phyloP scores from a whole-genome alignment of 2,888 invertebrate species.

The Acronicta aceris region DNA sequence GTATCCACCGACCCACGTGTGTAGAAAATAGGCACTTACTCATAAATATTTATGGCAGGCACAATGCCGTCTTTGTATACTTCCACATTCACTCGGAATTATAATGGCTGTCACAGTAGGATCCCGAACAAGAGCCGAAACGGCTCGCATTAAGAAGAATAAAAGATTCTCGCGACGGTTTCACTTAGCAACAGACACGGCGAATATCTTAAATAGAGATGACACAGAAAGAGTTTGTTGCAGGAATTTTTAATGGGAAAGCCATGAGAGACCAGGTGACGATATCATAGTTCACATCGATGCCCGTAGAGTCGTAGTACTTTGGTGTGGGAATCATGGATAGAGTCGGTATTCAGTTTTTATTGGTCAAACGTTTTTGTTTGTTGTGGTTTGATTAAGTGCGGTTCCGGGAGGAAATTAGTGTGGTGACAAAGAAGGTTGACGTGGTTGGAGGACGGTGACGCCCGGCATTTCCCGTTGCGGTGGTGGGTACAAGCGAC shows the following conservation, averaged over 20 bases:
- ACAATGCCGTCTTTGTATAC: conserved; percentile 86
- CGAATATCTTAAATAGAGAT: conserved; percentile 76
- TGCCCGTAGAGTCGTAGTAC: conserved; percentile 59
- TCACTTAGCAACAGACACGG: conserved; percentile 84
- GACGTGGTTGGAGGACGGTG: conserved; percentile 50
- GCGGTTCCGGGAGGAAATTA: conserved; percentile 75
- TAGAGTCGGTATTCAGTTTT: conserved; percentile 47
- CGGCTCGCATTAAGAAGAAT: conserved; percentile 83
- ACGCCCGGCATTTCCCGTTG: conserved; percentile 79
- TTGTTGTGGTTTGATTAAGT: conserved; percentile 69
- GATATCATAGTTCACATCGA: conserved; percentile 42
- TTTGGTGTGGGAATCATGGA: conserved; percentile 61
- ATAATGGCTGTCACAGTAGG: conserved; percentile 87
- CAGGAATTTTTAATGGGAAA: conserved; percentile 72
- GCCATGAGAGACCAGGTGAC: conserved; percentile 54
- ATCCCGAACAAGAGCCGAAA: conserved; percentile 86
- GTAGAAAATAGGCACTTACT: conserved; percentile 85
- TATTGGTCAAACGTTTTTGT: conserved; percentile 62
- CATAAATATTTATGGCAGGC: conserved; percentile 86
- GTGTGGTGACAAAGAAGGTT: conserved; percentile 68
- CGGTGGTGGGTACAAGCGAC: conserved; percentile 66
- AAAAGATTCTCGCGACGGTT: conserved; percentile 83
- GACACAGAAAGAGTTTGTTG: conserved; percentile 77
- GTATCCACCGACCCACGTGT: conserved; percentile 86
- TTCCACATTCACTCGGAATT: conserved; percentile 86